Conservation (phyloP, 2,888 invertebrate species). For the Drosophila dives region DNA sequence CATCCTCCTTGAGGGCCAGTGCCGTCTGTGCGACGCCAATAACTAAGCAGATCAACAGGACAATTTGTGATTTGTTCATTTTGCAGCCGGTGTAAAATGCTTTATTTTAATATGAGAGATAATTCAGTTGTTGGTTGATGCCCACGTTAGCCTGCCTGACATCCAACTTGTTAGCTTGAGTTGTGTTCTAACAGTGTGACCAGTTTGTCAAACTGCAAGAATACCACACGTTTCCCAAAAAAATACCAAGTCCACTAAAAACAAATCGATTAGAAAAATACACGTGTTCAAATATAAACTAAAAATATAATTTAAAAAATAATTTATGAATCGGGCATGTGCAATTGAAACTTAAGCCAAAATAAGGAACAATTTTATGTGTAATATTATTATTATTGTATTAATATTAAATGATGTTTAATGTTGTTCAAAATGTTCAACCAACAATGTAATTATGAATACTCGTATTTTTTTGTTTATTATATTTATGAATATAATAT, state of each 20-base stretch:
- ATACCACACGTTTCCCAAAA: not conserved
- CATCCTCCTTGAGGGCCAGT: conserved; percentile 89
- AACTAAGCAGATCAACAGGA: conserved; percentile 80
- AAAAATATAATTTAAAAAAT: not conserved
- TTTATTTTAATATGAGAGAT: conserved; percentile 30
- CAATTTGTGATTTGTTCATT: conserved; percentile 76
- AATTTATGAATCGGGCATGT: not conserved
- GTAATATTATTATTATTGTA: not conserved
- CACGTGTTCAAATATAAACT: not conserved
- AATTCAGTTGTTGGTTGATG: conserved; percentile 22
- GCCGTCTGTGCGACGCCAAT: conserved; percentile 84
- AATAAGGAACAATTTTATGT: not conserved
- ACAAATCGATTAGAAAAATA: not conserved
- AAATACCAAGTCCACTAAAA: not conserved
- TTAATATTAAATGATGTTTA: not conserved
- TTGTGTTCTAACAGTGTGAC: conserved; percentile 40
- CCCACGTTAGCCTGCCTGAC: conserved; percentile 25
- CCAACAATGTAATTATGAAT: not conserved
- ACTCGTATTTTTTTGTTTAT: no score
- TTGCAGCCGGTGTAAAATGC: conserved; percentile 10
- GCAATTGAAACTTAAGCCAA: not conserved
- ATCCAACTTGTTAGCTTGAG: conserved; percentile 55
- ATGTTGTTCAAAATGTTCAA: not conserved
- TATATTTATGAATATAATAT: not conserved
- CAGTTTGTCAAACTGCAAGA: not conserved